Percentiles rank a stretch among this genome's conserved stretches.
These are phyloP conservation scores for Stratiomys singularior DNA, from an alignment of 2,888 invertebrate species.

Conservation along the genomic window DNA sequence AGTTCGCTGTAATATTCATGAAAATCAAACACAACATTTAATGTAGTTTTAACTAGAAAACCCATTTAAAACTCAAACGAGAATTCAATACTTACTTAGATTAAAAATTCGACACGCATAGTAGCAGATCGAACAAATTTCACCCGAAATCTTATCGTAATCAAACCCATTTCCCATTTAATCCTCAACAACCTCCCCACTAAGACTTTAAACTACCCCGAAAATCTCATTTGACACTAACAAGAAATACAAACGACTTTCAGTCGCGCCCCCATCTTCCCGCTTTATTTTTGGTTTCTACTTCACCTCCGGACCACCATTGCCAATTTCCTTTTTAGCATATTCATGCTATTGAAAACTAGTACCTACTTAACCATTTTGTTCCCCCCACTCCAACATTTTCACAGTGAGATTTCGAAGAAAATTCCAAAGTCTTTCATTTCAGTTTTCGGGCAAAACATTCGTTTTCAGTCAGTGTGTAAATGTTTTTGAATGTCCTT, in stretches of 20 bases:
- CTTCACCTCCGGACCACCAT: neutral
- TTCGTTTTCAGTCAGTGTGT: neutral
- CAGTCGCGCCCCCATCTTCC: neutral
- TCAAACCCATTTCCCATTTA: neutral
- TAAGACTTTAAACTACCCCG: neutral
- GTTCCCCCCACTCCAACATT: neutral
- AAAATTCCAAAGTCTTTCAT: neutral
- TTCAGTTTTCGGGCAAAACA: neutral
- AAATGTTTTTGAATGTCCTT: too few relatives aligned
- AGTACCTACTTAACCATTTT: neutral
- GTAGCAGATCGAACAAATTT: constrained; percentile 2
- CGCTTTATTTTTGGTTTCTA: too few relatives aligned
- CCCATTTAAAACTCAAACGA: too few relatives aligned
- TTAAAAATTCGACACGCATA: neutral
- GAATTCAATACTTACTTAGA: neutral
- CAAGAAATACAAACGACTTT: constrained; percentile 22
- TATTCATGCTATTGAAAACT: neutral
- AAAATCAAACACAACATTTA: too few relatives aligned
- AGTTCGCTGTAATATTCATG: too few relatives aligned
- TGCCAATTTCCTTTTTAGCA: neutral
- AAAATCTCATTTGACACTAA: constrained; percentile 24
- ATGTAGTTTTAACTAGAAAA: too few relatives aligned
- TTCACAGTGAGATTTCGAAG: neutral
- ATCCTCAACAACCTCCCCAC: neutral
- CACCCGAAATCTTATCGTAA: neutral